A percentile compares a stretch with the other conserved stretches of the same genome.
phyloP scores from a whole-genome alignment of 2,113 vertebrate species.

The Engraulis encrasicolus region DNA sequence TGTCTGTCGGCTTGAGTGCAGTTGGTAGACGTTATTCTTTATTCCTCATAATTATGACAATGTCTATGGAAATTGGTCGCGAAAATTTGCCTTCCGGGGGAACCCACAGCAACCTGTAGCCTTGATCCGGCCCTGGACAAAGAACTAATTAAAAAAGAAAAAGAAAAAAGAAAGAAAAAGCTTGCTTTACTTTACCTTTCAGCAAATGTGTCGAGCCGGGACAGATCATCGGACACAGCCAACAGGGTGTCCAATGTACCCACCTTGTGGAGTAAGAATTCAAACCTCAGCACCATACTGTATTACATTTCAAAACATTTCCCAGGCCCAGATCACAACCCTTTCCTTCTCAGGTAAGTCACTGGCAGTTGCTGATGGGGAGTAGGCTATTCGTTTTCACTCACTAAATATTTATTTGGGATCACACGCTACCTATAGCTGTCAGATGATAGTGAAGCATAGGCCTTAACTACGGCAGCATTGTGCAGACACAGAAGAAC shows the following conservation, averaged over 20 bases:
- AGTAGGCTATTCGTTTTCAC: background rate
- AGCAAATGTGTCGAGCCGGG: constrained; percentile 86
- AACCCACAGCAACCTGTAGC: no score
- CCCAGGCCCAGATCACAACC: background rate
- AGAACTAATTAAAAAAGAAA: no score
- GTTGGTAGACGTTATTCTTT: no score
- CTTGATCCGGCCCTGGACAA: no score
- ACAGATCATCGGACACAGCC: constrained; percentile 88
- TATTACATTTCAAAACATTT: background rate
- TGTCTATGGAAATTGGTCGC: no score
- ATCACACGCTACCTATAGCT: background rate
- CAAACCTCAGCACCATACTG: background rate
- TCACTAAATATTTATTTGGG: constrained; percentile 13
- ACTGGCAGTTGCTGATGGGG: background rate
- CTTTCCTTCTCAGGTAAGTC: background rate
- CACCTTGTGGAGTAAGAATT: constrained; percentile 68
- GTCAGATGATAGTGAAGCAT: background rate
- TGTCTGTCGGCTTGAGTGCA: no score
- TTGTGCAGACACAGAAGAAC: background rate
- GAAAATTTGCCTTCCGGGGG: no score
- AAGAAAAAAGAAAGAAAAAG: no score
- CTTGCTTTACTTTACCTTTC: constrained; percentile 97
- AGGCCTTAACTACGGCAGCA: background rate
- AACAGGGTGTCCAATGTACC: constrained; percentile 92
- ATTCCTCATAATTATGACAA: no score